A percentile compares a stretch with the other conserved stretches of the same genome.
Conservation (phyloP, 2,113 vertebrate species). For the Lepus americanus region DNA sequence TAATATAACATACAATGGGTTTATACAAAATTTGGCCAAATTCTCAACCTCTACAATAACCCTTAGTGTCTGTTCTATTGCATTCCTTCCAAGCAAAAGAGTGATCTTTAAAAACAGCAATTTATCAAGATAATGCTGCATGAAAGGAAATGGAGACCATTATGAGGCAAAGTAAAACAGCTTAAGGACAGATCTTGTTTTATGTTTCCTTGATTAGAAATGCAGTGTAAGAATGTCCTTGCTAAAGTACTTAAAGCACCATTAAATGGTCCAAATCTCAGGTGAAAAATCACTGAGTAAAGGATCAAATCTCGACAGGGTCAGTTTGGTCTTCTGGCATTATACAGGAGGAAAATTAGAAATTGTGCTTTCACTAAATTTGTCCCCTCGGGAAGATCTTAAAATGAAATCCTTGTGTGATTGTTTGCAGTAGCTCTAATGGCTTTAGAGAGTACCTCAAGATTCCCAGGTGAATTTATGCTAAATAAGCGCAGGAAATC, state of each 20-base stretch:
- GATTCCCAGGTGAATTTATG: not conserved
- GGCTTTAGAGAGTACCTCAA: not conserved
- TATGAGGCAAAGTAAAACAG: slow-evolving; percentile 46
- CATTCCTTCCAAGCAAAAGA: slow-evolving; percentile 51
- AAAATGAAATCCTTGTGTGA: not conserved
- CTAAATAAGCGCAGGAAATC: slow-evolving; percentile 23
- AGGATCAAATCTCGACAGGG: not conserved
- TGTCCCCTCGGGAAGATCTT: not conserved
- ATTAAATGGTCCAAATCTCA: slow-evolving; percentile 34
- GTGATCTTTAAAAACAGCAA: slow-evolving; percentile 57
- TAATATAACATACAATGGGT: not conserved
- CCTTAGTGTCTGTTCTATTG: not conserved
- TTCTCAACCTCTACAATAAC: slow-evolving; percentile 20
- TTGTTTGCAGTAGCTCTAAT: not conserved
- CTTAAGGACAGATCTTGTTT: slow-evolving; percentile 41
- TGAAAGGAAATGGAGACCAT: slow-evolving; percentile 61
- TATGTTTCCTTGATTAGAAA: slow-evolving; percentile 68
- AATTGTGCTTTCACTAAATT: slow-evolving; percentile 34
- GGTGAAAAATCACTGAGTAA: slow-evolving; percentile 47
- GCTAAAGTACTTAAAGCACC: slow-evolving; percentile 55
- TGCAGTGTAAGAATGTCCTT: slow-evolving; percentile 47
- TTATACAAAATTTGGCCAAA: not conserved
- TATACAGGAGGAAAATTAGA: slow-evolving; percentile 38
- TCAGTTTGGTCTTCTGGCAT: slow-evolving; percentile 43
- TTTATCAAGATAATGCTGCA: slow-evolving; percentile 65